Evolutionary conservation across 2,797 vertebrate species (phyloP).

Genomic region (Alectoris magna): DNA sequence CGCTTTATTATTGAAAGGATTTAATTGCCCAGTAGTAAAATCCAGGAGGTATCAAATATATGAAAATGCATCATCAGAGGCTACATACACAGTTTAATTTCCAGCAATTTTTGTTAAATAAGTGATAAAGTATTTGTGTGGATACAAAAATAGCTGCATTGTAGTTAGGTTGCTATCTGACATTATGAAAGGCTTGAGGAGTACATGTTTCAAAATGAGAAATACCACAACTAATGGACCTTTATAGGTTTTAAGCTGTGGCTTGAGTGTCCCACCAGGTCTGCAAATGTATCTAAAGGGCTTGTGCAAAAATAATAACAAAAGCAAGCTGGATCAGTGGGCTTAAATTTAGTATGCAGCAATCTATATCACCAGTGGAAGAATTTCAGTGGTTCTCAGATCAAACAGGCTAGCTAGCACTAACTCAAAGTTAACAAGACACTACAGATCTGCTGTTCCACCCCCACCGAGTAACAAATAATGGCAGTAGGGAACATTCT

Average conservation of each 20-base stretch:
- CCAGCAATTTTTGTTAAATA: background rate
- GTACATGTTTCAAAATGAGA: background rate
- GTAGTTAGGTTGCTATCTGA: background rate
- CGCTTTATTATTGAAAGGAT: background rate
- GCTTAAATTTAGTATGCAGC: background rate
- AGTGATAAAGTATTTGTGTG: background rate
- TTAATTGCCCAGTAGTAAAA: background rate
- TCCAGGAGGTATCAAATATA: background rate
- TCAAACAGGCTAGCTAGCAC: background rate
- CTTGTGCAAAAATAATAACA: background rate
- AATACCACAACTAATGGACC: slow-evolving; percentile 4
- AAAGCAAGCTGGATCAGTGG: slow-evolving; percentile 2
- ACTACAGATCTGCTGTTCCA: background rate
- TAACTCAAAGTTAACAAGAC: background rate
- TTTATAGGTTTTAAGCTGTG: background rate
- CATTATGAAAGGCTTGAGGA: background rate
- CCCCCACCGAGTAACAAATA: background rate
- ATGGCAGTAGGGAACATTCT: background rate
- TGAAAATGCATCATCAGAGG: background rate
- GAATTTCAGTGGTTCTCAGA: slow-evolving; percentile 19
- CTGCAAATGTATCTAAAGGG: background rate
- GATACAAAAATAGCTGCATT: background rate
- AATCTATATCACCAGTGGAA: background rate
- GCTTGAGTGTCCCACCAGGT: background rate
- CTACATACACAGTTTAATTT: background rate